These are phyloP conservation scores for Phanerotoma sp. DNA, from an alignment of 2,888 invertebrate species.

Conservation along the genomic window DNA sequence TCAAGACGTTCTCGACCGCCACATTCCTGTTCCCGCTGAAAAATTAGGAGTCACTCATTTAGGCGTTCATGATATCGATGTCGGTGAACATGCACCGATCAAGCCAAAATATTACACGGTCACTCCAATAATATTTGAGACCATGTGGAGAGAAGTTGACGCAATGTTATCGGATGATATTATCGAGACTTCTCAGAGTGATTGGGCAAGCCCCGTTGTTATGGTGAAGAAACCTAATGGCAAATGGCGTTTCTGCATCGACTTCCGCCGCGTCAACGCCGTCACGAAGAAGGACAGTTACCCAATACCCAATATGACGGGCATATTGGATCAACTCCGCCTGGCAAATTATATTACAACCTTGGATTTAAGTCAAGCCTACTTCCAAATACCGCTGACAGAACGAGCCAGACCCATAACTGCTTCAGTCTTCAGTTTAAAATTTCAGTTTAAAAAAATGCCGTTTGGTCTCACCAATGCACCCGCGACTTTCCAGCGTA, in stretches of 20 bases:
- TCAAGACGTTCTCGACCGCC: background rate
- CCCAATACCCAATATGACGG: constrained; percentile 37
- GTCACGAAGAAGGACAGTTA: constrained; percentile 35
- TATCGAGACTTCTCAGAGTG: constrained; percentile 27
- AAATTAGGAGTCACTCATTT: background rate
- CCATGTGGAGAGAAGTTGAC: constrained; percentile 35
- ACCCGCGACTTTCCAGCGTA: constrained; percentile 39
- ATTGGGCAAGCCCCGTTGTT: constrained; percentile 41
- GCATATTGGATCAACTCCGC: constrained; percentile 39
- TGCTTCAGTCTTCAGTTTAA: constrained; percentile 45
- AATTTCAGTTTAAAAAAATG: constrained; percentile 41
- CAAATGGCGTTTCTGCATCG: constrained; percentile 39
- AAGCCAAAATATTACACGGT: background rate
- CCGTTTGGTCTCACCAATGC: constrained; percentile 40
- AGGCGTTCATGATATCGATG: background rate
- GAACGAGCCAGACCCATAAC: constrained; percentile 35
- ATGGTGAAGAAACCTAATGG: constrained; percentile 39
- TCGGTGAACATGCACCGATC: background rate
- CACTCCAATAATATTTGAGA: background rate
- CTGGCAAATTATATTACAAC: constrained; percentile 40
- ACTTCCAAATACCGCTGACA: constrained; percentile 39
- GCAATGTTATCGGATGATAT: constrained; percentile 41
- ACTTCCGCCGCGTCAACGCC: constrained; percentile 37
- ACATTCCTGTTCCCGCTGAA: background rate
- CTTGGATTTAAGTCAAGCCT: constrained; percentile 41